Conservation (phyloP, 1,140 invertebrate species). For the Sitodiplosis mosellana region DNA sequence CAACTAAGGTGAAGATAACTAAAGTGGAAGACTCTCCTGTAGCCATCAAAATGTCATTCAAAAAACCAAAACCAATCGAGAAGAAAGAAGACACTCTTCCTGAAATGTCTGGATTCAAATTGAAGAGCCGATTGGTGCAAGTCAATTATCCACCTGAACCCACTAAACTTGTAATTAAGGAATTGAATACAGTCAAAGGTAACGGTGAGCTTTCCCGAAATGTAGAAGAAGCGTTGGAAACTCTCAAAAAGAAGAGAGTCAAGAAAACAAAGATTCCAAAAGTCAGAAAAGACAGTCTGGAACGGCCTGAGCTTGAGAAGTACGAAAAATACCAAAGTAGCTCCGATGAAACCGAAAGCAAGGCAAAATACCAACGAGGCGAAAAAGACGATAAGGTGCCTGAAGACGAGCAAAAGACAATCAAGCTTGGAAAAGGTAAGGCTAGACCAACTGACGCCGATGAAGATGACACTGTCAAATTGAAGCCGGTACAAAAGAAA, state of each 20-base stretch:
- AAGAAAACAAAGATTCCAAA: slow-evolving; percentile 17
- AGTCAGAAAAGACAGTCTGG: slow-evolving; percentile 20
- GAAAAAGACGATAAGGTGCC: slow-evolving; percentile 19
- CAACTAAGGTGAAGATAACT: slow-evolving; percentile 17
- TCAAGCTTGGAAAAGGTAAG: slow-evolving; percentile 21
- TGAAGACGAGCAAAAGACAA: slow-evolving; percentile 25
- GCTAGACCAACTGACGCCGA: slow-evolving; percentile 14
- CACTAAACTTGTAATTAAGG: slow-evolving; percentile 9
- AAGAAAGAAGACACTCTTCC: slow-evolving; percentile 15
- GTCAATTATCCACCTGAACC: slow-evolving; percentile 14
- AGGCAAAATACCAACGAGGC: slow-evolving; percentile 16
- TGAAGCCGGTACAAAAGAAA: slow-evolving; percentile 3
- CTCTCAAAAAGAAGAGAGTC: slow-evolving; percentile 18
- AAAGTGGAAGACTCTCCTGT: slow-evolving; percentile 15
- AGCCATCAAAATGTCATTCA: slow-evolving; percentile 16
- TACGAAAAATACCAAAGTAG: slow-evolving; percentile 21
- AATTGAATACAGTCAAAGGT: slow-evolving; percentile 13
- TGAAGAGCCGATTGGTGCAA: slow-evolving; percentile 17
- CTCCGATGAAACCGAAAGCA: slow-evolving; percentile 17
- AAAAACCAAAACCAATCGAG: slow-evolving; percentile 17
- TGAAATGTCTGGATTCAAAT: slow-evolving; percentile 10
- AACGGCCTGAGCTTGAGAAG: slow-evolving; percentile 21
- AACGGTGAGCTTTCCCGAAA: slow-evolving; percentile 21
- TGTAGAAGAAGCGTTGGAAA: slow-evolving; percentile 21
- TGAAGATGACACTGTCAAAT: slow-evolving; percentile 8